These are phyloP conservation scores for Sylvicola cinctus DNA, from an alignment of 2,888 invertebrate species.

Conservation along the genomic window DNA sequence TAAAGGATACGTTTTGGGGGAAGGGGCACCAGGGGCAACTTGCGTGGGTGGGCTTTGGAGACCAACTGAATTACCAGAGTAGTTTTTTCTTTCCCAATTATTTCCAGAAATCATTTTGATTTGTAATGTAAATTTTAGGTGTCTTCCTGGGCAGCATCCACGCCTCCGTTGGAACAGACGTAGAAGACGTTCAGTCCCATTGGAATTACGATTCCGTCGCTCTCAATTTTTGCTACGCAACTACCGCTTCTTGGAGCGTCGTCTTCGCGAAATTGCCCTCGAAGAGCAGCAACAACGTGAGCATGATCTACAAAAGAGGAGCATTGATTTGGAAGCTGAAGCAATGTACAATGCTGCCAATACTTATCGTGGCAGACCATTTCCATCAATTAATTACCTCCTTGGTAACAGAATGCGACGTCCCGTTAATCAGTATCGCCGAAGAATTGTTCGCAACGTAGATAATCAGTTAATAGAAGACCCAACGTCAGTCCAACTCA, in stretches of 20 bases:
- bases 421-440: too few species aligned
- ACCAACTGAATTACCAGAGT: slow-evolving; percentile 65
- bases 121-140: slow-evolving; percentile 28
- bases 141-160: slow-evolving; percentile 71
- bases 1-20: slow-evolving; percentile 67
- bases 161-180: slow-evolving; percentile 60
- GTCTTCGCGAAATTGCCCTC: slow-evolving; percentile 1
- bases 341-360: slow-evolving; percentile 3
- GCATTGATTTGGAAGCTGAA: too few species aligned
- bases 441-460: too few species aligned
- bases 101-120: slow-evolving; percentile 13
- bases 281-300: background rate
- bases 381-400: too few species aligned
- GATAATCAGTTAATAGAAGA: too few species aligned
- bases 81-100: background rate
- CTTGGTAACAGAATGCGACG: too few species aligned
- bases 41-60: slow-evolving; percentile 91
- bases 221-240: slow-evolving; percentile 17
- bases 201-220: slow-evolving; percentile 13
- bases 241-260: slow-evolving; percentile 4
- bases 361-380: slow-evolving; percentile 2
- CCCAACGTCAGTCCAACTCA: too few species aligned
- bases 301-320: too few species aligned
- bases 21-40: slow-evolving; percentile 83
- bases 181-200: slow-evolving; percentile 19